Base-by-base conservation (phyloP, 2,888 invertebrate species). In the Drosophila diplacantha region DNA sequence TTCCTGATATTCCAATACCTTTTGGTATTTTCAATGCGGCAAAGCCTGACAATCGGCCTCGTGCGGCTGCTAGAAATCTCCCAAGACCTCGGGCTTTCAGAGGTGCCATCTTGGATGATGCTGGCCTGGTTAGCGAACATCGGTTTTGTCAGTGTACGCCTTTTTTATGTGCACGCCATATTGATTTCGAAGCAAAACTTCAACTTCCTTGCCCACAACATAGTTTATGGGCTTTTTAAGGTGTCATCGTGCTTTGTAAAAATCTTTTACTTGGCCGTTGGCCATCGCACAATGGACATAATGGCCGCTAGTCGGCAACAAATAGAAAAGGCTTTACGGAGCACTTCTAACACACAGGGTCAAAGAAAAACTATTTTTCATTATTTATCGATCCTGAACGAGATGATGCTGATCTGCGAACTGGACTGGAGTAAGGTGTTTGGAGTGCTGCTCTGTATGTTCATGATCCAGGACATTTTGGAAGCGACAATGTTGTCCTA, bases 161-260 rank as follows among this genome's bases (percentile, higher is more conserved):
- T 5, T 3, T 5, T 0, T 0, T 44, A 8, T 8, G 8, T 3
- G 1, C 8, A 29, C 0, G 0, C 5, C 14, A 2, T 5, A 0
- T 0, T 14, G 4, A 4, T 8, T 0, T 1, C 8, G 1, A 5
- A 0, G 0, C 1, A 0, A 3, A 8, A 14, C 14, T 14, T 5
- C 1, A 29, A 7, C 14, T 29, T 29, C 5, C 0, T 29, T 5
- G 2, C 8, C 29, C 29, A 18, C 4, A 29, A 29, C 5, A 3
- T 18, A 0, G 18, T 14, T 29, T 18, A 18, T 12, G 2, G 18
- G 8, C 4, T 44, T 6, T 29, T 14, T 26, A 29, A 44, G 18
- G 29, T 14, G 5, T 29, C 44, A 1, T 29, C 44, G 3, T 14
- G 14, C 14, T 29, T 44, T 29, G 8, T 44, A 1, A 44, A 44